Conservation (phyloP, 2,888 invertebrate genomes). For the Drosophila atroscutellata region DNA sequence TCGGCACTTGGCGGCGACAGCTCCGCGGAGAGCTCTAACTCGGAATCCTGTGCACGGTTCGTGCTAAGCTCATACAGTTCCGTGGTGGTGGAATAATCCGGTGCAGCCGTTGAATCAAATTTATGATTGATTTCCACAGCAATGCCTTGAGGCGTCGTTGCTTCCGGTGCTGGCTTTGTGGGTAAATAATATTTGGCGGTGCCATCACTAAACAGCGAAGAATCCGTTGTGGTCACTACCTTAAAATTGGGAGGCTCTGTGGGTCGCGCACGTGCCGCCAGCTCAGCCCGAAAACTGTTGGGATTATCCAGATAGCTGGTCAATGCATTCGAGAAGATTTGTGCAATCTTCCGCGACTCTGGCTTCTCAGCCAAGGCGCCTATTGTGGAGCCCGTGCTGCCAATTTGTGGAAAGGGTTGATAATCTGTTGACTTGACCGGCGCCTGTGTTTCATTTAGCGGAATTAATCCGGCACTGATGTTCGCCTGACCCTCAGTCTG, state of each 20-base stretch:
- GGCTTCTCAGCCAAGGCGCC: constrained; percentile 86
- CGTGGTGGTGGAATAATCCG: constrained; percentile 78
- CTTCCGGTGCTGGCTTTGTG: constrained; percentile 78
- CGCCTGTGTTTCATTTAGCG: constrained; percentile 52
- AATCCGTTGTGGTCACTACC: constrained; percentile 70
- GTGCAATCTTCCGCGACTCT: constrained; percentile 91
- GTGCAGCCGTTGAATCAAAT: constrained; percentile 74
- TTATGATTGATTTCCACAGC: constrained; percentile 84
- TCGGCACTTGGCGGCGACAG: constrained; percentile 85
- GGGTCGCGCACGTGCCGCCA: constrained; percentile 90
- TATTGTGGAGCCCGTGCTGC: constrained; percentile 88
- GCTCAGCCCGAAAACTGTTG: constrained; percentile 90
- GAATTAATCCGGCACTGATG: constrained; percentile 83
- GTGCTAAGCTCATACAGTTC: constrained; percentile 85
- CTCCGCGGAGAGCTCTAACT: constrained; percentile 82
- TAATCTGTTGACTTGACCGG: constrained; percentile 32
- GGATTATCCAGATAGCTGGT: constrained; percentile 94
- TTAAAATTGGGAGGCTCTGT: constrained; percentile 88
- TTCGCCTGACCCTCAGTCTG: constrained; percentile 84
- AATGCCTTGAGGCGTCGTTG: constrained; percentile 88
- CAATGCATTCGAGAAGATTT: constrained; percentile 93
- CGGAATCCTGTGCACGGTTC: constrained; percentile 85
- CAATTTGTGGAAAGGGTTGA: constrained; percentile 80
- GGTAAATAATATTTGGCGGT: constrained; percentile 82
- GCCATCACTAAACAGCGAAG: constrained; percentile 71